A percentile compares a stretch with the other conserved stretches of the same genome.
phyloP scores from a whole-genome alignment of 1,140 invertebrate species.

The Bicyclus anynana region DNA sequence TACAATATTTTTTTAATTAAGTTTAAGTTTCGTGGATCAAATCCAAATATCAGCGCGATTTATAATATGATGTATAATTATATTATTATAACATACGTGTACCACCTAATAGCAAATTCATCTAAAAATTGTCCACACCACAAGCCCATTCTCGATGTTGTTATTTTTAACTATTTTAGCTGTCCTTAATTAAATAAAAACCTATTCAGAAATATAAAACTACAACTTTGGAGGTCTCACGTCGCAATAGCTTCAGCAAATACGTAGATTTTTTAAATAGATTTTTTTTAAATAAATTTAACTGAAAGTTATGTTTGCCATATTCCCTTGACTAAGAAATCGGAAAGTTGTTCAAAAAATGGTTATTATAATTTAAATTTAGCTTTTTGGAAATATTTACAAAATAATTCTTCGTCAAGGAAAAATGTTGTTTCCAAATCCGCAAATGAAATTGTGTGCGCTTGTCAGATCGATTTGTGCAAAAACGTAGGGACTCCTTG shows the following conservation, averaged over 20 bases:
- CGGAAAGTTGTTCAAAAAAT: no score
- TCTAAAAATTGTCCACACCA: not conserved
- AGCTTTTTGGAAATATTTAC: no score
- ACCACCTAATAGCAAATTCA: slow-evolving; percentile 4
- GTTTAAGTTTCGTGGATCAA: slow-evolving; percentile 13
- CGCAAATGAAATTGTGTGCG: no score
- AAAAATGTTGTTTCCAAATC: no score
- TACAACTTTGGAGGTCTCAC: not conserved
- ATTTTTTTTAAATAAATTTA: no score
- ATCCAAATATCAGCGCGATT: slow-evolving; percentile 18
- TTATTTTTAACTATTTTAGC: slow-evolving; percentile 4
- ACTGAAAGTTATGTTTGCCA: no score
- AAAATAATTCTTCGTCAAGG: no score
- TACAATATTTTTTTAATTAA: slow-evolving; percentile 17
- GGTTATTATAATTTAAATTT: no score
- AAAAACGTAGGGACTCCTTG: no score
- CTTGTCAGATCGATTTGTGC: no score
- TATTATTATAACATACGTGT: slow-evolving; percentile 5
- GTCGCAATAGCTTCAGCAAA: not conserved
- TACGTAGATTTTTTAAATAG: no score
- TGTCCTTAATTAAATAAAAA: slow-evolving; percentile 11
- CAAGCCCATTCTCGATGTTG: not conserved
- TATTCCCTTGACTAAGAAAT: no score
- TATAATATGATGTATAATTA: slow-evolving; percentile 5
- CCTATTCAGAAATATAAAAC: not conserved